These are phyloP conservation scores for Habroteleia sp. DNA, from an alignment of 2,888 invertebrate genomes.

Conservation along the genomic window DNA sequence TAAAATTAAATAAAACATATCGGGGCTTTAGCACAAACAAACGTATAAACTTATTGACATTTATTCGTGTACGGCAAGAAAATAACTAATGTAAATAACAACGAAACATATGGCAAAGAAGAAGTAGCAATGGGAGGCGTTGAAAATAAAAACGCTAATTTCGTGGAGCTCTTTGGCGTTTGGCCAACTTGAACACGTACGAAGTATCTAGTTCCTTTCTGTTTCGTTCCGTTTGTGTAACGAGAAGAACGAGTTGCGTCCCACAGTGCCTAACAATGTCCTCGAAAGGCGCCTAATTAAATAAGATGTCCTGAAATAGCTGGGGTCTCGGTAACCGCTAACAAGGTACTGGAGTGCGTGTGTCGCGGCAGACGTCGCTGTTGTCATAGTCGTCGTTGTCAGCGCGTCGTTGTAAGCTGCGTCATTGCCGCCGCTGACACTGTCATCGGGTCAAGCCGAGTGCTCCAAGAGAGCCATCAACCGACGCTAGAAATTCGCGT, in stretches of 20 bases:
- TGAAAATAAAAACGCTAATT: constrained; percentile 68
- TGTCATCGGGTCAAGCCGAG: constrained; percentile 73
- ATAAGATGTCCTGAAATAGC: constrained; percentile 77
- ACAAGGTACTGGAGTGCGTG: constrained; percentile 75
- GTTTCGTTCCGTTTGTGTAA: constrained; percentile 62
- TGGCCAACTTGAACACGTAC: constrained; percentile 65
- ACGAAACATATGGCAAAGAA: background rate
- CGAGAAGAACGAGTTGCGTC: constrained; percentile 68
- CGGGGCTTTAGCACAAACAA: no score
- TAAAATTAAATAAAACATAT: constrained; percentile 10
- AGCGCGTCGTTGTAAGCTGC: constrained; percentile 61
- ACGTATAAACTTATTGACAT: no score
- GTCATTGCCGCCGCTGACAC: constrained; percentile 62
- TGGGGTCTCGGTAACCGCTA: constrained; percentile 68
- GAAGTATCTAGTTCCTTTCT: constrained; percentile 49
- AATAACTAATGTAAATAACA: constrained; percentile 30
- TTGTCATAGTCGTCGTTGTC: constrained; percentile 59
- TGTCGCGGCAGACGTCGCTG: constrained; percentile 59
- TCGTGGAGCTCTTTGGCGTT: constrained; percentile 69
- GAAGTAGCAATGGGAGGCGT: constrained; percentile 48
- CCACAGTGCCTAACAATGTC: constrained; percentile 77
- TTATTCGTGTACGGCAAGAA: constrained; percentile 3
- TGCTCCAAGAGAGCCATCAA: constrained; percentile 71
- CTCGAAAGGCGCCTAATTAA: constrained; percentile 79
- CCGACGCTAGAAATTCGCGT: constrained; percentile 71